These are phyloP conservation scores for Takifugu ocellatus DNA, from an alignment of 2,797 vertebrate species.

Conservation along the genomic window DNA sequence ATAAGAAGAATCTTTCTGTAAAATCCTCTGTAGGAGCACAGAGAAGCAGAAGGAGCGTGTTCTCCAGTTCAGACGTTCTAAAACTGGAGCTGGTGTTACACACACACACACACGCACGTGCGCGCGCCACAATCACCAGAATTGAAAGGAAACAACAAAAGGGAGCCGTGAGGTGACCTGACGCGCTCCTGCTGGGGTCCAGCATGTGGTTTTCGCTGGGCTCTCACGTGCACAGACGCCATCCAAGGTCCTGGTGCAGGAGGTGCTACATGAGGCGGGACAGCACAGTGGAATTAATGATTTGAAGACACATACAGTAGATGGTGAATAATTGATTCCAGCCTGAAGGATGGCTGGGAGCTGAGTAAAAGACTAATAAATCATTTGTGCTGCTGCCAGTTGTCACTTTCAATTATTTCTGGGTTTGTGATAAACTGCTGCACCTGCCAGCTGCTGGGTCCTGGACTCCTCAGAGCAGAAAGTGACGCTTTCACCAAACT, in stretches of 20 bases:
- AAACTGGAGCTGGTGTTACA: conserved; percentile 1
- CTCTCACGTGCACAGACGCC: conserved; percentile 48
- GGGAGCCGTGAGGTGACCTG: conserved; percentile 16
- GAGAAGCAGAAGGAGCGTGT: too few species aligned
- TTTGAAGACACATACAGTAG: conserved; percentile 91
- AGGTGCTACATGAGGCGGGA: conserved; percentile 84
- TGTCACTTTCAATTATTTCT: conserved; percentile 99
- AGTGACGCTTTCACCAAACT: conserved; percentile 84
- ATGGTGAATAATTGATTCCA: conserved; percentile 99
- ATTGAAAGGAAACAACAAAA: too few species aligned
- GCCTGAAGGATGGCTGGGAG: conserved; percentile 97
- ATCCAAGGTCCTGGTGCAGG: conserved; percentile 75
- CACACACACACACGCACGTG: neutral
- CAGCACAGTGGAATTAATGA: conserved; percentile 96
- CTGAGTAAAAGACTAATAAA: conserved; percentile 99
- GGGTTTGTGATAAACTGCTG: conserved; percentile 96
- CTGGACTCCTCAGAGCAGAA: conserved; percentile 82
- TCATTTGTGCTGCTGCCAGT: conserved; percentile 99
- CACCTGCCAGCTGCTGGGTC: conserved; percentile 88
- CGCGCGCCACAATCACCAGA: too few species aligned
- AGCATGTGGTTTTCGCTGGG: neutral
- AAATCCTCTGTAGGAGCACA: conserved; percentile 1
- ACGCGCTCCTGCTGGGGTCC: conserved; percentile 19
- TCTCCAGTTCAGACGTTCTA: too few species aligned
- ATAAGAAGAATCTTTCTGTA: conserved; percentile 24